Evolutionary conservation across 2,797 vertebrate species (phyloP), one percentile per base, ranked within the genome.

Genomic region (Dermochelys coriacea): DNA sequence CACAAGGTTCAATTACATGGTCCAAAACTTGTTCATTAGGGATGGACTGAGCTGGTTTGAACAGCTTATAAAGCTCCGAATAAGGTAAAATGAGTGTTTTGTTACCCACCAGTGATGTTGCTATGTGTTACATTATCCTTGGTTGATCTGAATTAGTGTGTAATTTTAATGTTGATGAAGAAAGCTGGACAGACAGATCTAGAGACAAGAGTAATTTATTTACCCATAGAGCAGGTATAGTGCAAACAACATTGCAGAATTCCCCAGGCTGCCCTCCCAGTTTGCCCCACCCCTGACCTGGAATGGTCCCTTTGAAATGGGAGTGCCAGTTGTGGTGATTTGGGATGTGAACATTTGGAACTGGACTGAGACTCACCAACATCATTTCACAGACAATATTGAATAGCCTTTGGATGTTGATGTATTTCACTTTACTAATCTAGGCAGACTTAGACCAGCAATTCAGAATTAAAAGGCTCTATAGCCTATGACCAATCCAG

Each of bases 211-310:
- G 15, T 34, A 5, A 6, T 29, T 51, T 64, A 1, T 14, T 57
- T 50, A 11, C 21, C 0, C 0, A 5, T 49, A n/a, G 31, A 83
- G 47, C 51, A 47, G 37, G n/a, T 10, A 8, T 41, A 49, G 45
- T 61, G 15, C 7, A 10, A 51, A n/a, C 4, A 75, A 49, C 50
- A 52, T 1, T 2, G n/a, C 2, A 2, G 47, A 12, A n/a, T 49
- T 34, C 16, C 49, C 29, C 7, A 2, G 0, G 0, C 34, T 31
- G 31, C 47, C 18, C 8, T 23, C 23, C 1, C 8, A 18, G 3
- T 18, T 61, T 45, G 29, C 68, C 57, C 79, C 0, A 0, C 8
- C 4, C 11, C 3, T 8, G 0, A 45, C 1, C 2, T 11, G 3
- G 29, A 5, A 12, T 34, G 34, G 68, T 37, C 37, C 12, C 41